These are phyloP conservation scores for Chondrilla cf. caribensis DNA, from an alignment of 37 sponge, comb jelly and placozoan species.

Conservation along the genomic window DNA sequence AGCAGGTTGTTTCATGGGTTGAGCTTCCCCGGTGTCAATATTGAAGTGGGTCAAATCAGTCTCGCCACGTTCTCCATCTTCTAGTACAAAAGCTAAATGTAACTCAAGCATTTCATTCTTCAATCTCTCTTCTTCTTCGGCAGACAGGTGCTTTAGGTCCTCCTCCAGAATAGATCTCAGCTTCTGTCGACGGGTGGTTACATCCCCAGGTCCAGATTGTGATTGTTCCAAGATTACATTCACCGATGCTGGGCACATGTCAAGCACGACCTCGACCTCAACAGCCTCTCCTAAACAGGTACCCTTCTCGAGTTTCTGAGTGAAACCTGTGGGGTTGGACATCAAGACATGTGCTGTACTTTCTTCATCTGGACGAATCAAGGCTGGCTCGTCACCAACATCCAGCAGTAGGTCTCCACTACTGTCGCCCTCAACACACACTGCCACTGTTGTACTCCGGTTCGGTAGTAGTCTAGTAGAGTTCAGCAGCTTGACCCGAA, in stretches of 20 bases:
- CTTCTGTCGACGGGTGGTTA: neutral
- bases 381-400: neutral
- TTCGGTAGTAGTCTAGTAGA: conserved; percentile 10
- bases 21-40: conserved; percentile 23
- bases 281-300: neutral
- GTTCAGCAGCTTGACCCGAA: neutral
- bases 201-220: neutral
- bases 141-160: neutral
- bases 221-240: neutral
- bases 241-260: neutral
- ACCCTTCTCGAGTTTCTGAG: conserved; percentile 1
- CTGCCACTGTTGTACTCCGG: conserved; percentile 12
- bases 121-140: neutral
- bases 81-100: conserved; percentile 28
- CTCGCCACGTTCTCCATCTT: neutral
- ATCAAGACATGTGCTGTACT: conserved; percentile 14
- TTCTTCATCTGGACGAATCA: conserved; percentile 4
- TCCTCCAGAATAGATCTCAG: no score
- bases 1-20: neutral
- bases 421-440: conserved; percentile 12
- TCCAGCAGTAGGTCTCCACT: neutral
- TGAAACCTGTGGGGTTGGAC: conserved; percentile 19
- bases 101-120: neutral
- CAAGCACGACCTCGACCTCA: conserved; percentile 3
- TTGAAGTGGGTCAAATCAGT: neutral